Evolutionary conservation across 2,797 vertebrate genomes (phyloP).

Genomic region (Lepilemur ruficaudatus): DNA sequence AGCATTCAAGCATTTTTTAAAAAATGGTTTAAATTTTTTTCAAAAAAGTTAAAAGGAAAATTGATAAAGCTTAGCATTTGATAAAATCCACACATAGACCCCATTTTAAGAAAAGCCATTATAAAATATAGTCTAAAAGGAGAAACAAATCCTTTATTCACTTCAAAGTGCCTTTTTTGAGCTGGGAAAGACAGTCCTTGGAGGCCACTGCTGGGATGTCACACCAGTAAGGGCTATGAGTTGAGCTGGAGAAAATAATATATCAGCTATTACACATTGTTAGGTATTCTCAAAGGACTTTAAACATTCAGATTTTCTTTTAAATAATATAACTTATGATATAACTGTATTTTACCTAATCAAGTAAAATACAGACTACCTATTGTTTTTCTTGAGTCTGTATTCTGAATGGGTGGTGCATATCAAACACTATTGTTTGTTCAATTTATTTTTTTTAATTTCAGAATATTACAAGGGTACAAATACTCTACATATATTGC

Average conservation of each 20-base stretch:
- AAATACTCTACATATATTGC: too few species aligned
- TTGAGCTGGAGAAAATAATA: neutral
- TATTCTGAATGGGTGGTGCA: neutral
- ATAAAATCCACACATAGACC: neutral
- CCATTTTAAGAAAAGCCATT: neutral
- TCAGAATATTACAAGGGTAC: too few species aligned
- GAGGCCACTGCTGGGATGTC: neutral
- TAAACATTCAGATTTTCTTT: neutral
- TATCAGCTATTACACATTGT: neutral
- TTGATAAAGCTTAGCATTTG: neutral
- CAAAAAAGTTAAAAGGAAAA: conserved; percentile 11
- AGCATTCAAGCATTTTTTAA: neutral
- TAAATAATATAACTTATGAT: neutral
- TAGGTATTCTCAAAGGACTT: neutral
- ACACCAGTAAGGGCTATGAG: neutral
- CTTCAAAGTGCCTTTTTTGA: neutral
- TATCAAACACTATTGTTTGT: neutral
- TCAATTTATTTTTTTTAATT: too few species aligned
- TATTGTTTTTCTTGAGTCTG: neutral
- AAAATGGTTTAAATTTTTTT: neutral
- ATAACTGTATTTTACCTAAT: neutral
- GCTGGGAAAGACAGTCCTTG: neutral
- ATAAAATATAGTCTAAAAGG: neutral
- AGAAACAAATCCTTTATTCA: neutral
- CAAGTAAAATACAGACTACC: neutral